These are phyloP conservation scores for Agelastica alni DNA, from an alignment of 2,888 invertebrate genomes.

Conservation along the genomic window DNA sequence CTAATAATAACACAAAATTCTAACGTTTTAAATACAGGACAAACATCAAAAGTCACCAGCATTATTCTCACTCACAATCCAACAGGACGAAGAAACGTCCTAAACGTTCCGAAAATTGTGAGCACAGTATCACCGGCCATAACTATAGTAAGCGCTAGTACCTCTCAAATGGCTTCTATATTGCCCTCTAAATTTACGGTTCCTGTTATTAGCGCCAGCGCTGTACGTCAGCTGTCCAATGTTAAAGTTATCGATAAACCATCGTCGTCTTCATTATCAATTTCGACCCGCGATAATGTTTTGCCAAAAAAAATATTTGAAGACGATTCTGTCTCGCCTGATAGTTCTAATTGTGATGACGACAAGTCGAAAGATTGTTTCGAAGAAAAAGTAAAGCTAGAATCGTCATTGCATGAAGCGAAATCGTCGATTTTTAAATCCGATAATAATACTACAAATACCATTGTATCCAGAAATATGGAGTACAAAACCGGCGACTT, in stretches of 20 bases:
- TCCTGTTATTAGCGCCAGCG: constrained; percentile 56
- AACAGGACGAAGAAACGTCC: constrained; percentile 44
- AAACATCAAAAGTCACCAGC: constrained; percentile 46
- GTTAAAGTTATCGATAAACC: constrained; percentile 58
- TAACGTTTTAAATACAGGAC: constrained; percentile 45
- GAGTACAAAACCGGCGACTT: constrained; percentile 25
- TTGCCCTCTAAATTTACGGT: constrained; percentile 52
- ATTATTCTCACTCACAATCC: constrained; percentile 50
- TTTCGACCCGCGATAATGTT: constrained; percentile 63
- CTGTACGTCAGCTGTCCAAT: constrained; percentile 54
- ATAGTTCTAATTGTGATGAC: constrained; percentile 57
- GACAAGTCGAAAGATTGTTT: constrained; percentile 50
- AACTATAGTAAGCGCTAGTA: constrained; percentile 53
- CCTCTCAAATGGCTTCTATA: constrained; percentile 53
- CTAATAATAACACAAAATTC: constrained; percentile 45
- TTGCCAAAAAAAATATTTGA: constrained; percentile 71
- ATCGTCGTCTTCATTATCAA: constrained; percentile 56
- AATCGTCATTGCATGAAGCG: constrained; percentile 37
- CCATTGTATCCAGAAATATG: constrained; percentile 8
- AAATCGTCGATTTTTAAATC: constrained; percentile 37
- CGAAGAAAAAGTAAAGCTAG: constrained; percentile 46
- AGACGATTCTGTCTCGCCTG: constrained; percentile 68
- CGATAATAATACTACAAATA: constrained; percentile 12
- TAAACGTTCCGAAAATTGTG: constrained; percentile 50
- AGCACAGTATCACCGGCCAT: constrained; percentile 50